These are phyloP conservation scores for Limenitis camilla DNA, from an alignment of 2,888 invertebrate species.

Conservation along the genomic window DNA sequence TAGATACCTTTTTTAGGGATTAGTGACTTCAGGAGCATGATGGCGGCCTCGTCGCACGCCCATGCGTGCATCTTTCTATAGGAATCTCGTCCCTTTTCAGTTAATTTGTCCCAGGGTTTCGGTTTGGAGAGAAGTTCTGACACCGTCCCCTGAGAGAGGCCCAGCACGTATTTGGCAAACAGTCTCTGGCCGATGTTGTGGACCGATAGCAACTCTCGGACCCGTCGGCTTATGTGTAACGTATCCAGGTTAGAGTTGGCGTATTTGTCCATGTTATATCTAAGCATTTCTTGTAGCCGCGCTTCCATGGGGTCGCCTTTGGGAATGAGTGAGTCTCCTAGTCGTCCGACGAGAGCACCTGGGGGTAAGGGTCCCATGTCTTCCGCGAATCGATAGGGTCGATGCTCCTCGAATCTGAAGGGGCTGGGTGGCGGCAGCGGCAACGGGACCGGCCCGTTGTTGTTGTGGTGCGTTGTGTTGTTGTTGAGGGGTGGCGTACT, in stretches of 20 bases:
- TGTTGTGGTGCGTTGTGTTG: slow-evolving; percentile 73
- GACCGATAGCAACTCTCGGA: slow-evolving; percentile 93
- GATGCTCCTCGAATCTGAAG: slow-evolving; percentile 87
- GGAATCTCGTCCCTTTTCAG: slow-evolving; percentile 99
- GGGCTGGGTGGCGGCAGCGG: slow-evolving; percentile 75
- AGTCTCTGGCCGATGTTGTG: slow-evolving; percentile 99
- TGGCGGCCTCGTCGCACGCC: slow-evolving; percentile 98
- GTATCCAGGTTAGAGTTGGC: slow-evolving; percentile 95
- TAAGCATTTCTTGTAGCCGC: slow-evolving; percentile 91
- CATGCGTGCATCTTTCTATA: slow-evolving; percentile 99
- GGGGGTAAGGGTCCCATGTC: slow-evolving; percentile 83
- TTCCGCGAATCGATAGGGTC: slow-evolving; percentile 88
- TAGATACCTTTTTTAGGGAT: slow-evolving; percentile 97
- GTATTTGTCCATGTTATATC: slow-evolving; percentile 97
- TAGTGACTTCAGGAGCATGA: slow-evolving; percentile 96
- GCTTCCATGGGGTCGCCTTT: slow-evolving; percentile 97
- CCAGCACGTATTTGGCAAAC: slow-evolving; percentile 98
- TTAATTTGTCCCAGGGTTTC: slow-evolving; percentile 99
- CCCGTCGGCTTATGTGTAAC: slow-evolving; percentile 93
- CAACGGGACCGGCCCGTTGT: slow-evolving; percentile 66
- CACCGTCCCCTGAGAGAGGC: slow-evolving; percentile 97
- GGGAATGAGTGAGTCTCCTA: slow-evolving; percentile 92
- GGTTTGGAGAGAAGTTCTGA: slow-evolving; percentile 98
- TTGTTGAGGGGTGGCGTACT: slow-evolving; percentile 70
- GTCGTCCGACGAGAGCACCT: slow-evolving; percentile 86